phyloP scores from a whole-genome alignment of 2,113 vertebrate genomes.

The Empidonax traillii region DNA sequence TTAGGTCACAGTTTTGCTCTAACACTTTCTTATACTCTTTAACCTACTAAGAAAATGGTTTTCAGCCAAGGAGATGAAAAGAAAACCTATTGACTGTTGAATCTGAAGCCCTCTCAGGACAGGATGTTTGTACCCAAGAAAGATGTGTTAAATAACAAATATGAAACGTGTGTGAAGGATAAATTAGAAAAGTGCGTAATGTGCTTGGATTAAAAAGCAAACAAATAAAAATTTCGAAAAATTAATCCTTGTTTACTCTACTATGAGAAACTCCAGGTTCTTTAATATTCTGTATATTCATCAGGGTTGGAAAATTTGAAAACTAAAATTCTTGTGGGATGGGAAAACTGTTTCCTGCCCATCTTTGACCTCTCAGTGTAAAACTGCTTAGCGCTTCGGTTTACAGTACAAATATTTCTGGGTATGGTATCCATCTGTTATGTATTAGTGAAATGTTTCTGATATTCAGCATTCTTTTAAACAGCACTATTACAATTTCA shows the following conservation, averaged over 20 bases:
- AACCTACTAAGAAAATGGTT: background rate
- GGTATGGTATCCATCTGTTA: constrained; percentile 58
- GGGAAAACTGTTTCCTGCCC: constrained; percentile 60
- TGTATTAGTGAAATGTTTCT: constrained; percentile 64
- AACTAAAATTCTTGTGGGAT: constrained; percentile 46
- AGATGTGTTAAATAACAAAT: background rate
- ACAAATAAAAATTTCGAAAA: background rate
- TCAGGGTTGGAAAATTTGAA: constrained; percentile 27
- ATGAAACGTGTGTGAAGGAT: rapidly evolving
- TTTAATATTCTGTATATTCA: constrained; percentile 44
- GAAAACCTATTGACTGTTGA: background rate
- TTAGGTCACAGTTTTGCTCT: constrained; percentile 25
- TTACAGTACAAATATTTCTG: constrained; percentile 67
- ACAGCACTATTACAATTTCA: constrained; percentile 49
- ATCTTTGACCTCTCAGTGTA: constrained; percentile 56
- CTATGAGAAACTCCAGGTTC: background rate
- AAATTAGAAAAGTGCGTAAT: background rate
- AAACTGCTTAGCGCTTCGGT: constrained; percentile 53
- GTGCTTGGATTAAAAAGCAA: background rate
- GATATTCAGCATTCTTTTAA: constrained; percentile 66
- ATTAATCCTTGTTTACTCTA: background rate
- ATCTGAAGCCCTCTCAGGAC: background rate
- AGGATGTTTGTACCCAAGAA: background rate
- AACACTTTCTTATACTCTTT: constrained; percentile 27
- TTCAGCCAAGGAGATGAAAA: background rate